A percentile compares a stretch with the other conserved stretches of the same genome.
These are phyloP conservation scores for Leptinotarsa tumamoca DNA, from an alignment of 2,888 invertebrate species.

Conservation along the genomic window DNA sequence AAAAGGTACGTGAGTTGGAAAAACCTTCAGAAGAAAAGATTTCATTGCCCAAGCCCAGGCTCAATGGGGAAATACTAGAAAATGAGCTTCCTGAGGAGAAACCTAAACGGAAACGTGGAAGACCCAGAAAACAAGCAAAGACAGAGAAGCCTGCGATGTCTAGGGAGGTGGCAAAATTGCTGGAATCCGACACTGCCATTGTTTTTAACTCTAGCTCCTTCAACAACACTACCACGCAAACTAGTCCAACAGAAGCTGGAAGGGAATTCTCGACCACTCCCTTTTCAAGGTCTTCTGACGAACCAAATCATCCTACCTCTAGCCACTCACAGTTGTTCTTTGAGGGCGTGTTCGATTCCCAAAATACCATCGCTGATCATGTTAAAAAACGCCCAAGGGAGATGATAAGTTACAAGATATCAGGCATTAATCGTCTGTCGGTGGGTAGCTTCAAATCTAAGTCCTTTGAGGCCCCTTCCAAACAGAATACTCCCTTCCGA, in stretches of 20 bases:
- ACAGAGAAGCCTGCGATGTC: neutral
- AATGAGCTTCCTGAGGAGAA: neutral
- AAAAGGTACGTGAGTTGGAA: neutral
- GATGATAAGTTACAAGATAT: conserved; percentile 10
- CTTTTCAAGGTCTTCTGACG: neutral
- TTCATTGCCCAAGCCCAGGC: neutral
- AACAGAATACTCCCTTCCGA: neutral
- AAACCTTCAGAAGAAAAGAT: neutral
- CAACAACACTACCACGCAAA: neutral
- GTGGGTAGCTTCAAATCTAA: neutral
- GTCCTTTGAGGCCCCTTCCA: neutral
- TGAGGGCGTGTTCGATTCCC: conserved; percentile 1
- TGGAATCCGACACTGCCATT: neutral
- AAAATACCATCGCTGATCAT: conserved; percentile 21
- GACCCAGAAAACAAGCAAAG: neutral
- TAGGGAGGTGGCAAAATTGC: neutral
- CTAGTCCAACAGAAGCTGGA: neutral
- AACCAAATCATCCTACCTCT: neutral
- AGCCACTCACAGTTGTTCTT: conserved; percentile 1
- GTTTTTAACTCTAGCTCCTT: neutral
- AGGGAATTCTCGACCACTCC: neutral
- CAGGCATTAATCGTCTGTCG: neutral
- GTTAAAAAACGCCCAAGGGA: conserved; percentile 21
- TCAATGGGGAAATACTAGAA: neutral
- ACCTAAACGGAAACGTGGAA: neutral